Base-by-base conservation (phyloP, 2,797 vertebrate genomes). In the Corythornis leucogaster region DNA sequence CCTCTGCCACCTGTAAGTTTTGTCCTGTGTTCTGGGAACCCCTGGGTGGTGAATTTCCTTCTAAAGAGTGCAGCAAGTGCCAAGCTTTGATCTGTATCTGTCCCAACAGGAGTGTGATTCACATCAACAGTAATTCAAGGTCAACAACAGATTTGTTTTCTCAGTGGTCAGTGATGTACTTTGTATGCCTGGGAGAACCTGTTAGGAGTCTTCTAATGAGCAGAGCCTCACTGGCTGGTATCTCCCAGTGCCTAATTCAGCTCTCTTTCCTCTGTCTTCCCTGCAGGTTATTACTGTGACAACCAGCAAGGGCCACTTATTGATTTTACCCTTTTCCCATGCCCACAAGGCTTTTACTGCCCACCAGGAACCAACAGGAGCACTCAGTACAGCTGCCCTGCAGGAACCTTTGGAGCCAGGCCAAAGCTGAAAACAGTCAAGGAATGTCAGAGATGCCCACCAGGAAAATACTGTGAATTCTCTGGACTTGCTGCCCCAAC, bases 301-400 rank as follows among this genome's bases (percentile, higher is more conserved):
- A 95, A 80, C 64, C 98, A 96, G 30, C 83, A 92, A 30, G 95
- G 96, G 31, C 96, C 96, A 5, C 46, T 97, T 71, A 98, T 96
- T 45, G 96, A 96, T 61, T 98, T 98, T 30, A 96, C 96, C 38
- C 96, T 97, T n/a, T 97, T 97, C 91, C 98, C 98, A 2, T 99
- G 99, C 92, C 98, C 98, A 4, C 96, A 76, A 89, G 99, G 99
- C 43, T 98, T 98, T 95, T 99, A 98, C 93, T 99, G 99, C 93
- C 99, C 98, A 25, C 70, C 87, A 58, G 99, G 99, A 62, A 99
- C 98, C 5, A 91, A 90, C 40, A 50, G 95, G 51, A 97, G 98
- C 74, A 97, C 97, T 63, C 98, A 98, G 80, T 94, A 98, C 94
- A 98, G 98, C 85, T 99, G 99, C 88, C 99, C 99, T 5, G 55